These are phyloP conservation scores for Chlamydotis undulata DNA, from an alignment of 2,113 vertebrate species.

Conservation along the genomic window DNA sequence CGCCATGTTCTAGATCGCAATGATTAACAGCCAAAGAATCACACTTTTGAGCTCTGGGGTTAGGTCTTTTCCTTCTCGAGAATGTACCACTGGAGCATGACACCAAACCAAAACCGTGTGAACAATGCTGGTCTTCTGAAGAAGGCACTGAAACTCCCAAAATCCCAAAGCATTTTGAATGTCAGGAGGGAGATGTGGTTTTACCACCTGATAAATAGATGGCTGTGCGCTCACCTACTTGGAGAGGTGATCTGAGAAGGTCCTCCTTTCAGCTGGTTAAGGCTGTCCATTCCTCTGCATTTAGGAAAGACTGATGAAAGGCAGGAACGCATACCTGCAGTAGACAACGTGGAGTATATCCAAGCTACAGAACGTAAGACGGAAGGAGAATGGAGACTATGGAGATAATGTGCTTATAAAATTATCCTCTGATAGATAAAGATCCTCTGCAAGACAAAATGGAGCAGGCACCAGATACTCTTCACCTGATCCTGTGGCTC, in stretches of 20 bases:
- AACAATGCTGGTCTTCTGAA: background rate
- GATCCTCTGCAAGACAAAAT: background rate
- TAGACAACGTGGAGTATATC: background rate
- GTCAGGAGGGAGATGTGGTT: background rate
- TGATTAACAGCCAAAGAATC: background rate
- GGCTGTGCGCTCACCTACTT: background rate
- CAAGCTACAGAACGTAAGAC: background rate
- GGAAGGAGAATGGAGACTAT: background rate
- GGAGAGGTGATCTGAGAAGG: background rate
- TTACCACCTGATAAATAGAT: background rate
- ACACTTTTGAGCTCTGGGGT: background rate
- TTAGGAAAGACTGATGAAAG: background rate
- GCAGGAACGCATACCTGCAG: background rate
- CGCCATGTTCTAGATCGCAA: background rate
- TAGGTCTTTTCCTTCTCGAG: background rate
- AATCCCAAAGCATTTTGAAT: background rate
- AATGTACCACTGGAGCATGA: background rate
- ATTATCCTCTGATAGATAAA: background rate
- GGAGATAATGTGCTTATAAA: background rate
- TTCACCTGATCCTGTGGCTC: background rate
- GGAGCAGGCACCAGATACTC: background rate
- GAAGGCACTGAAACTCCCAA: background rate
- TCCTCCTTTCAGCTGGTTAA: background rate
- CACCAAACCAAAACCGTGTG: background rate
- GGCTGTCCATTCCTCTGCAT: background rate